phyloP scores from a whole-genome alignment of 2,113 vertebrate species.

The Brevimyrus niger region DNA sequence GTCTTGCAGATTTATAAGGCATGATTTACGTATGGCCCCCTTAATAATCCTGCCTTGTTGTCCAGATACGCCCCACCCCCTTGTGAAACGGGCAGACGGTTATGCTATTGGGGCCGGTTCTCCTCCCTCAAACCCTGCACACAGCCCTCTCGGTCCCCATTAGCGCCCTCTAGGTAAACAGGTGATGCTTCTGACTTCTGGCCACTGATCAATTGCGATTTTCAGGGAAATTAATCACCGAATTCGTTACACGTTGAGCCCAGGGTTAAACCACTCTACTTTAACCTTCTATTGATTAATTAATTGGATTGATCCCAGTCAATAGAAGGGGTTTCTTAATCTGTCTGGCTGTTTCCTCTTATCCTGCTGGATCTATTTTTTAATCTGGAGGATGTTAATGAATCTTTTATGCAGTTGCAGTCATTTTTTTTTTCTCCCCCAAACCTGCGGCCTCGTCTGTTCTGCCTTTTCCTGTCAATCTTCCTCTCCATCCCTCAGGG shows the following conservation, averaged over 20 bases:
- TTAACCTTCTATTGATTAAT: constrained; percentile 44
- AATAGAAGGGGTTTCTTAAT: constrained; percentile 29
- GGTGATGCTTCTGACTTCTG: constrained; percentile 19
- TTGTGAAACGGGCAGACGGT: neutral
- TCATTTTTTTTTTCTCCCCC: constrained; percentile 16
- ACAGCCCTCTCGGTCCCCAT: neutral
- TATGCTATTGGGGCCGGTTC: neutral
- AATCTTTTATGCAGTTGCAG: constrained; percentile 22
- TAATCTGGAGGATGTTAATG: neutral
- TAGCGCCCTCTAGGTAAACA: neutral
- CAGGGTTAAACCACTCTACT: constrained; percentile 8
- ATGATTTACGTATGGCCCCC: neutral
- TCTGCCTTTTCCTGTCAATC: neutral
- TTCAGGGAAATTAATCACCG: neutral
- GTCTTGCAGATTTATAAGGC: neutral
- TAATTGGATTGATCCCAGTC: constrained; percentile 41
- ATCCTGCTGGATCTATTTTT: constrained; percentile 1
- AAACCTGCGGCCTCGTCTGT: neutral
- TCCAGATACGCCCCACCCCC: neutral
- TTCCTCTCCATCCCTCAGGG: neutral
- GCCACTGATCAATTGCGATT: constrained; percentile 9
- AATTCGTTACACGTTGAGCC: constrained; percentile 8
- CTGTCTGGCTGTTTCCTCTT: constrained; percentile 25
- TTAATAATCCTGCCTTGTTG: neutral
- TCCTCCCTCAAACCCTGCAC: neutral